phyloP scores from a whole-genome alignment of 2,797 vertebrate genomes.

The Carapus acus region DNA sequence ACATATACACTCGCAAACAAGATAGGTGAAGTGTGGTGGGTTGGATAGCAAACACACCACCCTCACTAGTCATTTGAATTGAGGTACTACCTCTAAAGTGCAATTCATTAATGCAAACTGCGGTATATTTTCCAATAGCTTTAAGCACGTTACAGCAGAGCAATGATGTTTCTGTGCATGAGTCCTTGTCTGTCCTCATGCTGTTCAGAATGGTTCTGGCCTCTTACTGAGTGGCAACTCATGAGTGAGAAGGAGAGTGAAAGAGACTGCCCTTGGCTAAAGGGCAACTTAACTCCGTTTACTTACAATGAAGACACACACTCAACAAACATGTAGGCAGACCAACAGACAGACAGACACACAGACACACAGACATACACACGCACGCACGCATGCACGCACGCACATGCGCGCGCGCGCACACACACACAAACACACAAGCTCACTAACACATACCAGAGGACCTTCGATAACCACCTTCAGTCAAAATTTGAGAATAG shows the following conservation, averaged over 20 bases:
- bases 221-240: conserved; percentile 70
- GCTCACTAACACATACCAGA: too few relatives aligned
- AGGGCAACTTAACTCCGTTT: conserved; percentile 70
- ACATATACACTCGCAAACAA: too few relatives aligned
- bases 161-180: conserved; percentile 19
- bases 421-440: conserved; percentile 36
- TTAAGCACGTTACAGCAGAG: conserved; percentile 14
- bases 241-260: conserved; percentile 65
- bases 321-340: too few relatives aligned
- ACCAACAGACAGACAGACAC: too few relatives aligned
- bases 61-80: background rate
- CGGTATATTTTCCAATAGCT: background rate
- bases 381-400: conserved; percentile 40
- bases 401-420: conserved; percentile 20
- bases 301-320: conserved; percentile 28
- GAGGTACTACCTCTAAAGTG: background rate
- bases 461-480: conserved; percentile 70
- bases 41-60: background rate
- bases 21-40: too few relatives aligned
- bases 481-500: conserved; percentile 63
- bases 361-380: conserved; percentile 29
- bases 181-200: conserved; percentile 38
- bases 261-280: conserved; percentile 66
- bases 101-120: background rate
- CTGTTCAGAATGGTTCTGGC: conserved; percentile 49